phyloP scores from a whole-genome alignment of 2,797 vertebrate genomes.

The Spinus pinus region DNA sequence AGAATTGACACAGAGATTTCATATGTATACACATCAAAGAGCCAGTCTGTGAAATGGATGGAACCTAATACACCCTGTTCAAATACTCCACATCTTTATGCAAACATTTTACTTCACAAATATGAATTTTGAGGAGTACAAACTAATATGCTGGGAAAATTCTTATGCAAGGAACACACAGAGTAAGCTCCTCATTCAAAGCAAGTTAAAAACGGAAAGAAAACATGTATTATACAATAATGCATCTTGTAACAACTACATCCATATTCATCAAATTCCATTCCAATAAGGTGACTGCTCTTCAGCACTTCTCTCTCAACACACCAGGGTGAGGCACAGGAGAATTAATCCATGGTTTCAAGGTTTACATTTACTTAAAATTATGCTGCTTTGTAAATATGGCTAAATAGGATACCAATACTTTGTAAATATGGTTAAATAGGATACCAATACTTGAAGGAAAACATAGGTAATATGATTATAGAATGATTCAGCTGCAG shows the following conservation, averaged over 20 bases:
- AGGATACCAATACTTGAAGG: background rate
- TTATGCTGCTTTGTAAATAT: background rate
- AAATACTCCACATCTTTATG: background rate
- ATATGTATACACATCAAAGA: background rate
- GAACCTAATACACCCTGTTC: background rate
- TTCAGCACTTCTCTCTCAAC: background rate
- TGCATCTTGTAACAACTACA: background rate
- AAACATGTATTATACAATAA: background rate
- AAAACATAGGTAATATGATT: background rate
- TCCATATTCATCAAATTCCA: background rate
- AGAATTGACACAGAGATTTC: background rate
- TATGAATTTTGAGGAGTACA: background rate
- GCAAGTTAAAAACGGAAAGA: background rate
- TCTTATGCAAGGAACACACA: background rate
- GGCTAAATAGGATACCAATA: background rate
- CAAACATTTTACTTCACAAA: background rate
- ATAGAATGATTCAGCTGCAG: background rate
- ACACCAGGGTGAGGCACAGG: background rate
- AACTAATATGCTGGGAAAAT: background rate
- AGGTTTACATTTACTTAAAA: background rate
- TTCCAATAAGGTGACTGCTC: background rate
- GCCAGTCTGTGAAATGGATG: background rate
- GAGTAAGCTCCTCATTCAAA: background rate
- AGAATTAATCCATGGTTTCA: background rate
- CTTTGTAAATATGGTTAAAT: background rate